phyloP scores from a whole-genome alignment of 2,113 vertebrate species.

The Catharus fuscescens region DNA sequence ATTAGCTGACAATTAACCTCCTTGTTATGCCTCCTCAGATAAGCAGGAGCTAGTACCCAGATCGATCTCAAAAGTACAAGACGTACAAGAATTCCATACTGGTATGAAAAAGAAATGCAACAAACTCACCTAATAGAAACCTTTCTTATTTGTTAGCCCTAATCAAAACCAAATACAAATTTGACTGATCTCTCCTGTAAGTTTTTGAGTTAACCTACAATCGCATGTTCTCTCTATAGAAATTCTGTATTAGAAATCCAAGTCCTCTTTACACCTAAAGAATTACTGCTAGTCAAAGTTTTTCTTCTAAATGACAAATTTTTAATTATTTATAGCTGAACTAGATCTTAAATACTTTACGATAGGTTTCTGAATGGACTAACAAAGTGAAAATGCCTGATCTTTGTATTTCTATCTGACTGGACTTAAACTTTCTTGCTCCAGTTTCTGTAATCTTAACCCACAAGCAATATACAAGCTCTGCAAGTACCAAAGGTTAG shows the following conservation, averaged over 20 bases:
- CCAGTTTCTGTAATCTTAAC: not conserved
- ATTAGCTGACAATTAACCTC: not conserved
- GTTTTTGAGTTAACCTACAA: not conserved
- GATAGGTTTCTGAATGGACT: not conserved
- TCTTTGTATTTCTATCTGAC: not conserved
- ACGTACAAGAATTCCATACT: not conserved
- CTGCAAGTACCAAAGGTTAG: not conserved
- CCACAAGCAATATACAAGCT: not conserved
- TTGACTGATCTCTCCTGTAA: not conserved
- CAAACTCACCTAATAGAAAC: fast-evolving
- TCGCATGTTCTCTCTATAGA: not conserved
- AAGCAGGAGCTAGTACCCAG: not conserved
- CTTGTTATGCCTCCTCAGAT: not conserved
- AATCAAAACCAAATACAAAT: not conserved
- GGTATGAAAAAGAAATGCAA: not conserved
- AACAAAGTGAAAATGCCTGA: not conserved
- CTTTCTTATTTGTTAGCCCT: not conserved
- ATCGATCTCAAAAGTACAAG: not conserved
- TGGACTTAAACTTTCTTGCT: not conserved
- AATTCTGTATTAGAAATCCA: not conserved
- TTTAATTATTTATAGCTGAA: not conserved
- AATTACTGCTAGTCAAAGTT: not conserved
- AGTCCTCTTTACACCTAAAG: not conserved
- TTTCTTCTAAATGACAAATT: not conserved
- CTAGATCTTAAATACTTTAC: not conserved